Evolutionary conservation across 2,888 invertebrate genomes (phyloP).

Genomic region (Spisula solida): DNA sequence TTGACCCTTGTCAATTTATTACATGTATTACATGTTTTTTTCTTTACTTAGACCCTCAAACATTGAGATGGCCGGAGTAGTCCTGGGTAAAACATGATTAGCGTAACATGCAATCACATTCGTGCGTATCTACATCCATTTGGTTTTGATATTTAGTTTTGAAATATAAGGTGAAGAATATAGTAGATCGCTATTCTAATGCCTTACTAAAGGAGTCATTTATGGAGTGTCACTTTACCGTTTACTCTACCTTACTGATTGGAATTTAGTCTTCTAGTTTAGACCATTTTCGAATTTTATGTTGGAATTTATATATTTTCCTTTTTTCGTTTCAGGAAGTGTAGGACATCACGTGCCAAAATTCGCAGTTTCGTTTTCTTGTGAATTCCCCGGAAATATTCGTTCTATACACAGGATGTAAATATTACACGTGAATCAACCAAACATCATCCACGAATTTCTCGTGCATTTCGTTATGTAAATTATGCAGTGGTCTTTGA

Average conservation of each 20-base stretch:
- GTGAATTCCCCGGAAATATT: not conserved
- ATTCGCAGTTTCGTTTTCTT: conserved; percentile 11
- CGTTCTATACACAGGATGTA: not conserved
- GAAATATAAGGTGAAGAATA: not conserved
- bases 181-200: not conserved
- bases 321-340: conserved; percentile 19
- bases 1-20: too few relatives aligned
- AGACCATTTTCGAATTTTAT: not conserved
- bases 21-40: too few relatives aligned
- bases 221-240: not conserved
- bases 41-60: too few relatives aligned
- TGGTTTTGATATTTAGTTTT: too few relatives aligned
- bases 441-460: conserved; percentile 3
- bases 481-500: conserved; percentile 55
- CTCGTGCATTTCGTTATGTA: conserved; percentile 51
- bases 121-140: too few relatives aligned
- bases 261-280: not conserved
- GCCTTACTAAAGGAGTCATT: not conserved
- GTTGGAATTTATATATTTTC: not conserved
- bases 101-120: too few relatives aligned
- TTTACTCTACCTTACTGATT: not conserved
- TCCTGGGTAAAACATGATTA: too few relatives aligned
- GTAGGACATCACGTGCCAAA: not conserved
- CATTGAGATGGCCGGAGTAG: too few relatives aligned
- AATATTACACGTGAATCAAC: not conserved